Percentiles rank a stretch among this genome's conserved stretches.
Conservation (phyloP, 2,888 invertebrate genomes). For the Uropetala carovei region DNA sequence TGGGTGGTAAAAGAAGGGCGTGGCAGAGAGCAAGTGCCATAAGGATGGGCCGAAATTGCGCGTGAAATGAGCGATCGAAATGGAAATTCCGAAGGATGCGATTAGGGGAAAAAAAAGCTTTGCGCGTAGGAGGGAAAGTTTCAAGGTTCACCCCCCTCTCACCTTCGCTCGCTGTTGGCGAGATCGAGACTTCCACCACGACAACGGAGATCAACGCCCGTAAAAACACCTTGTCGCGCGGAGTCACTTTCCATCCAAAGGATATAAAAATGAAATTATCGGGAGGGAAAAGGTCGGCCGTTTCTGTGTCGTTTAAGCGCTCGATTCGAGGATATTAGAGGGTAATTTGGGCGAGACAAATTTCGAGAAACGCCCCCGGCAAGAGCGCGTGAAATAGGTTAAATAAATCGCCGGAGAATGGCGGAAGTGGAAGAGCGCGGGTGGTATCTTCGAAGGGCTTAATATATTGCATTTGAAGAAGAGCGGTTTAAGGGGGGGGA, state of each 20-base stretch:
- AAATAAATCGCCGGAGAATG: background rate
- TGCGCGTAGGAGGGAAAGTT: background rate
- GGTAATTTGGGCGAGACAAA: background rate
- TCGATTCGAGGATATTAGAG: background rate
- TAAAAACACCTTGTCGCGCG: background rate
- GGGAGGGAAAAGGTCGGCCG: background rate
- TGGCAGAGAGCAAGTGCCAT: background rate
- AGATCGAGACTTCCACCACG: background rate
- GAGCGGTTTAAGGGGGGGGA: background rate
- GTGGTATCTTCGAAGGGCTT: background rate
- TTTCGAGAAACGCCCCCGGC: background rate
- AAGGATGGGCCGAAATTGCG: constrained; percentile 21
- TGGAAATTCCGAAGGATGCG: constrained; percentile 10
- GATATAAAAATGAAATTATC: background rate
- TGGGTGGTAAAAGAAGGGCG: background rate
- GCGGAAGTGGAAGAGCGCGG: background rate
- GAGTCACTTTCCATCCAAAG: background rate
- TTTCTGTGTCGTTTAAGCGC: background rate
- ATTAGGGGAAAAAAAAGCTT: constrained; percentile 47
- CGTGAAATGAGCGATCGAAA: constrained; percentile 42
- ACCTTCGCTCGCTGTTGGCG: background rate
- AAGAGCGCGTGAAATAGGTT: background rate
- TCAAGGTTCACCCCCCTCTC: background rate
- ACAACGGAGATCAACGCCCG: background rate
- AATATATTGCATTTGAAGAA: background rate